Conservation (phyloP, 2,113 vertebrate genomes). For the Oreochromis niloticus region DNA sequence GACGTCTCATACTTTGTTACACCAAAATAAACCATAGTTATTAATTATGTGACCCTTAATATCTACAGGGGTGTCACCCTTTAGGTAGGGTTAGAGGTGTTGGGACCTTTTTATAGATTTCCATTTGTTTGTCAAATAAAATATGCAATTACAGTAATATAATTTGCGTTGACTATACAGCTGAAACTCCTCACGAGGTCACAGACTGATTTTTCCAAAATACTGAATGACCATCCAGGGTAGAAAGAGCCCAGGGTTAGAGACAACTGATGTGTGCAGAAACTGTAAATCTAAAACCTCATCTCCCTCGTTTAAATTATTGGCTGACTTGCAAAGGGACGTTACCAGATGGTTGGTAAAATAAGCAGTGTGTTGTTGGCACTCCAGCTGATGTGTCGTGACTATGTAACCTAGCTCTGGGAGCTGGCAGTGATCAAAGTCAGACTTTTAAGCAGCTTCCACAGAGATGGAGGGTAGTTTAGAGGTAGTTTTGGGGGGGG, state of each 20-base stretch:
- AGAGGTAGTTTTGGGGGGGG: background rate
- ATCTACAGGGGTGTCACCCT: fast-evolving
- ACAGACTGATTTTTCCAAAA: background rate
- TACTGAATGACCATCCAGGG: background rate
- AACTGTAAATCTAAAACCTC: background rate
- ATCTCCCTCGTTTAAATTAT: background rate
- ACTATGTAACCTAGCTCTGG: background rate
- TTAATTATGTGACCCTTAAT: background rate
- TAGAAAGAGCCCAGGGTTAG: background rate
- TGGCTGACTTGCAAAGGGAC: background rate
- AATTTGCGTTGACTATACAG: background rate
- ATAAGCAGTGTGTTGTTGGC: background rate
- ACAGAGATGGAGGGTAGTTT: background rate
- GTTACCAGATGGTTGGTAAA: background rate
- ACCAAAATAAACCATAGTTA: background rate
- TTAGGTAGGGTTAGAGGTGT: background rate
- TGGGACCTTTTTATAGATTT: background rate
- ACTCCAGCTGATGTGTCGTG: background rate
- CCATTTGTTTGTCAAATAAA: background rate
- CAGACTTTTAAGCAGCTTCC: background rate
- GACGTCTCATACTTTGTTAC: background rate
- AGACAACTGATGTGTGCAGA: fast-evolving
- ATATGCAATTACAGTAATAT: background rate
- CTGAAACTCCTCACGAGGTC: background rate
- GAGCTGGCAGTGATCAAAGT: background rate